Evolutionary conservation across 2,888 invertebrate genomes (phyloP).

Genomic region (Andrena dorsata): DNA sequence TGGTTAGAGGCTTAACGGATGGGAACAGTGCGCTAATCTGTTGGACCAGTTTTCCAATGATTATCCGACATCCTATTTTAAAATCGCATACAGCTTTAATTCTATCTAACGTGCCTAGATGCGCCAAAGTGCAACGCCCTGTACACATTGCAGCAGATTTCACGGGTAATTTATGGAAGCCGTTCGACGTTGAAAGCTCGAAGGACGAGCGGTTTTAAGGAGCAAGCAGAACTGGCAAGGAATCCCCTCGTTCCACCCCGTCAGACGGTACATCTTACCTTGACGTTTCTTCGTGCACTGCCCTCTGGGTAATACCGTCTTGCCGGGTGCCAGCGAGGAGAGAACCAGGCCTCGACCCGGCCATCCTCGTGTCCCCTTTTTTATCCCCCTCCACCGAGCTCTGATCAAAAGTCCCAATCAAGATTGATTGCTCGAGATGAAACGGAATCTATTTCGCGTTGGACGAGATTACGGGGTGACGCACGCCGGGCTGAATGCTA

Average conservation of each 20-base stretch:
- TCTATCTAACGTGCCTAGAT: not conserved
- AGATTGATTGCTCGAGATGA: constrained; percentile 80
- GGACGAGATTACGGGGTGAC: constrained; percentile 64
- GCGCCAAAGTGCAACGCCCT: not conserved
- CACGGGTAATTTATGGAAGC: constrained; percentile 16
- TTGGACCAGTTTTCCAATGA: no score
- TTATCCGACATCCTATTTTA: not conserved
- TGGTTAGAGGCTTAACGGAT: not conserved
- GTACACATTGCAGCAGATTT: not conserved
- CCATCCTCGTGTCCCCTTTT: not conserved
- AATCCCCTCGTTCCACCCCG: constrained; percentile 29
- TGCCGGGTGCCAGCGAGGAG: constrained; percentile 22
- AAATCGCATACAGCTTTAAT: not conserved
- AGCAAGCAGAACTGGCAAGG: not conserved
- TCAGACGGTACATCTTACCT: constrained; percentile 43
- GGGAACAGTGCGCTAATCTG: no score
- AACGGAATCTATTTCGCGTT: constrained; percentile 77
- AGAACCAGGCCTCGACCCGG: not conserved
- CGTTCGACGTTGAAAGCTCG: constrained; percentile 37
- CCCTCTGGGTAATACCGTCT: constrained; percentile 50
- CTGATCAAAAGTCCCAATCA: constrained; percentile 79
- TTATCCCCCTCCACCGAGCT: constrained; percentile 45
- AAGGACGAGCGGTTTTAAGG: constrained; percentile 30
- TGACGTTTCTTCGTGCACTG: constrained; percentile 12
- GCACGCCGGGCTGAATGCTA: constrained; percentile 56